These are phyloP conservation scores for Pinna nobilis DNA, from an alignment of 1,140 invertebrate species.

Conservation along the genomic window DNA sequence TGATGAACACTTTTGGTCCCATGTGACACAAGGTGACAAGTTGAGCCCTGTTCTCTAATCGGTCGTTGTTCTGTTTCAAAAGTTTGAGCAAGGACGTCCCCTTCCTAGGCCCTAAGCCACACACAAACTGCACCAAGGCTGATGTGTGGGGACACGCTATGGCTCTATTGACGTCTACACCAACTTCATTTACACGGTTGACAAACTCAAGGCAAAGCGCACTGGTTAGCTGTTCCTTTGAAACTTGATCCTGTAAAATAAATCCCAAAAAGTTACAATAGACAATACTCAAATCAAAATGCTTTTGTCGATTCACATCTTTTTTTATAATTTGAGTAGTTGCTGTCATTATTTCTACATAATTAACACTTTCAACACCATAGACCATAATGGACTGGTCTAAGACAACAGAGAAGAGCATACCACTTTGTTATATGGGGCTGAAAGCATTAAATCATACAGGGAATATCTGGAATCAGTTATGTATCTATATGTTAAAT, in stretches of 20 bases:
- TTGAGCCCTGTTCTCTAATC: conserved; percentile 95
- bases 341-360: too few relatives aligned
- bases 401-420: too few relatives aligned
- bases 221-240: conserved; percentile 90
- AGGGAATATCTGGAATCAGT: too few relatives aligned
- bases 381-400: too few relatives aligned
- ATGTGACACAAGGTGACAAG: conserved; percentile 96
- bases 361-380: too few relatives aligned
- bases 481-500: too few relatives aligned
- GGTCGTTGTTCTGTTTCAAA: conserved; percentile 94
- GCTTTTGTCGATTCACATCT: too few relatives aligned
- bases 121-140: conserved; percentile 96
- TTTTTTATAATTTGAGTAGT: too few relatives aligned
- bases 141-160: conserved; percentile 90
- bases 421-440: too few relatives aligned
- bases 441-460: too few relatives aligned
- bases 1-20: conserved; percentile 99
- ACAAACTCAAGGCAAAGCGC: conserved; percentile 94
- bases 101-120: conserved; percentile 97
- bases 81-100: conserved; percentile 88
- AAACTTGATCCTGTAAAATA: conserved; percentile 84
- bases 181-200: conserved; percentile 95
- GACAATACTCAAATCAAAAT: conserved; percentile 2
- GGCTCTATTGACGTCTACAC: conserved; percentile 97
- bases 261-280: background rate